Conservation (phyloP, 2,888 invertebrate genomes). For the Chrysomela aeneicollis region DNA sequence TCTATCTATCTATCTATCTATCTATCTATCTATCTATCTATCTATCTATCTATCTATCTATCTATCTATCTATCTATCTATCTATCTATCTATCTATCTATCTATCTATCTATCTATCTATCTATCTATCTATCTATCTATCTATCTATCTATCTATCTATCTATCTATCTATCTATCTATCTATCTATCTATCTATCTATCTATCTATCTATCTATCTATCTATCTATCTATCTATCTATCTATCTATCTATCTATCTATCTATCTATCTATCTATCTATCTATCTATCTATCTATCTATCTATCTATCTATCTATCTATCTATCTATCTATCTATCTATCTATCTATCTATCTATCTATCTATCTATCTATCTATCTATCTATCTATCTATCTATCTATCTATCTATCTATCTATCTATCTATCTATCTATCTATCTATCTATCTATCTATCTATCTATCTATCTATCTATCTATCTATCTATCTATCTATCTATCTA, state of each 20-base stretch:
- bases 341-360: not conserved
- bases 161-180: too few relatives aligned
- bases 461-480: not conserved
- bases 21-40: too few relatives aligned
- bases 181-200: too few relatives aligned
- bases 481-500: not conserved
- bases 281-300: not conserved
- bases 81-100: too few relatives aligned
- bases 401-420: not conserved
- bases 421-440: not conserved
- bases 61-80: too few relatives aligned
- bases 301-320: not conserved
- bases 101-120: too few relatives aligned
- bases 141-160: too few relatives aligned
- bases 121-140: too few relatives aligned
- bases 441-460: not conserved
- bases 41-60: too few relatives aligned
- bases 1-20: not conserved
- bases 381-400: not conserved
- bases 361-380: not conserved
- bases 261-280: not conserved
- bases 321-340: not conserved
- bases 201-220: too few relatives aligned
- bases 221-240: too few relatives aligned
- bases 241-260: too few relatives aligned